Evolutionary conservation across 2,797 vertebrate genomes (phyloP).

Genomic region (Nannoperca australis): DNA sequence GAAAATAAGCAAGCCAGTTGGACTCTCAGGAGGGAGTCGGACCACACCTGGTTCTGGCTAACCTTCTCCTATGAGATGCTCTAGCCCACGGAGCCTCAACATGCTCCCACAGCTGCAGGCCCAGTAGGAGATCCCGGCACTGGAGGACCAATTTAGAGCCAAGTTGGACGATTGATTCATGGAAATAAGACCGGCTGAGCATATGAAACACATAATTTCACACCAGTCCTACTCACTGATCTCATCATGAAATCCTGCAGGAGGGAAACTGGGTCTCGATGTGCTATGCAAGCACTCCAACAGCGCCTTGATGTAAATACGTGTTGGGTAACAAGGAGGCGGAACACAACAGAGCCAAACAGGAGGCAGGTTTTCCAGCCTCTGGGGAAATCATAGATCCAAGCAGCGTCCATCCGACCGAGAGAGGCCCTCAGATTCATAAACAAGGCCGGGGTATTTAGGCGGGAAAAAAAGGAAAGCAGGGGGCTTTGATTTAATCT

Average conservation of each 20-base stretch:
- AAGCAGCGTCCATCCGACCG: constrained; percentile 35
- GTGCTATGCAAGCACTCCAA: constrained; percentile 64
- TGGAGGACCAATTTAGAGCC: constrained; percentile 68
- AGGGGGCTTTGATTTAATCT: constrained; percentile 76
- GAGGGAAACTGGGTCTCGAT: constrained; percentile 67
- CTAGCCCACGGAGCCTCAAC: constrained; percentile 50
- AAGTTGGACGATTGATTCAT: constrained; percentile 66
- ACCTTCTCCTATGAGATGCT: constrained; percentile 60
- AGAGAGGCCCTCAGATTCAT: constrained; percentile 59
- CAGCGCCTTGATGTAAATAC: constrained; percentile 63
- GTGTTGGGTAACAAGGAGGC: constrained; percentile 66
- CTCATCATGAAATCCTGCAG: constrained; percentile 66
- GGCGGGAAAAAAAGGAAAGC: constrained; percentile 38
- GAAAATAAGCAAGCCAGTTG: constrained; percentile 53
- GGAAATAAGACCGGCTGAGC: constrained; percentile 62
- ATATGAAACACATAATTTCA: constrained; percentile 70
- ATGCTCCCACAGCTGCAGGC: constrained; percentile 69
- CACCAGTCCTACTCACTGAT: constrained; percentile 60
- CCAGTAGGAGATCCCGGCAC: constrained; percentile 63
- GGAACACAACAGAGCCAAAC: constrained; percentile 53
- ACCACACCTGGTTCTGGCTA: constrained; percentile 72
- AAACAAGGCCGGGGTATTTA: constrained; percentile 64
- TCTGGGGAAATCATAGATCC: constrained; percentile 67
- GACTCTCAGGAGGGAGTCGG: constrained; percentile 52
- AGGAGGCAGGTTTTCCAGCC: constrained; percentile 52